Percentiles rank a stretch among this genome's conserved stretches.
Evolutionary conservation across 1,140 invertebrate species (phyloP).

Genomic region (Hyphantria cunea): DNA sequence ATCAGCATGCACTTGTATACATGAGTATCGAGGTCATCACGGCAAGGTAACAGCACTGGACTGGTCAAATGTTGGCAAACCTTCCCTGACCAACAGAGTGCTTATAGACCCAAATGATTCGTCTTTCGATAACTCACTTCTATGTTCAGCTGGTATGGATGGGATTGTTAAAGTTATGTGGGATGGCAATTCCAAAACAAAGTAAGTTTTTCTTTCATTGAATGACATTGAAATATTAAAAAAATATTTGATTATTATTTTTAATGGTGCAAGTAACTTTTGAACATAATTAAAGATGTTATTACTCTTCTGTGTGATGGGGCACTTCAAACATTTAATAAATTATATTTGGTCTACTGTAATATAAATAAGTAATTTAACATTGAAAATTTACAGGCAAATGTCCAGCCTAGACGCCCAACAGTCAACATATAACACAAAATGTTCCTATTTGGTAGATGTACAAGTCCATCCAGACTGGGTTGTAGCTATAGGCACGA

Average conservation of each 20-base stretch:
- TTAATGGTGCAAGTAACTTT: no score
- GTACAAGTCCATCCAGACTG: slow-evolving; percentile 77
- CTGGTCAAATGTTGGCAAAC: slow-evolving; percentile 76
- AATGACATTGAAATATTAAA: no score
- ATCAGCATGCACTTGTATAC: slow-evolving; percentile 81
- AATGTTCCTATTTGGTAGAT: slow-evolving; percentile 77
- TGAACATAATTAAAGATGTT: no score
- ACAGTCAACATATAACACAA: slow-evolving; percentile 73
- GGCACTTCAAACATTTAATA: no score
- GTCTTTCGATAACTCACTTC: slow-evolving; percentile 59
- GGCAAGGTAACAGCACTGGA: slow-evolving; percentile 88
- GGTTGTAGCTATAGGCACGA: slow-evolving; percentile 77
- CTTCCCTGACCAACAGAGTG: slow-evolving; percentile 82
- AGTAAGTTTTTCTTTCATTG: slow-evolving; percentile 59
- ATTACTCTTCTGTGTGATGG: no score
- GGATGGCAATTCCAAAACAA: slow-evolving; percentile 72
- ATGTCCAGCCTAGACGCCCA: slow-evolving; percentile 64
- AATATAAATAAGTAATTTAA: no score
- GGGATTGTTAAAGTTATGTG: slow-evolving; percentile 71
- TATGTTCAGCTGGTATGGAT: slow-evolving; percentile 79
- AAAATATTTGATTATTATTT: no score
- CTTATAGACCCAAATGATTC: slow-evolving; percentile 47
- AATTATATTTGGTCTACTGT: no score
- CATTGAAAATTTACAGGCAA: slow-evolving; percentile 46
- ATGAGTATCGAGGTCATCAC: slow-evolving; percentile 90